Percentiles rank a stretch among this genome's conserved stretches.
phyloP scores from a whole-genome alignment of 2,797 vertebrate genomes.

The Pseudopleuronectes americanus region DNA sequence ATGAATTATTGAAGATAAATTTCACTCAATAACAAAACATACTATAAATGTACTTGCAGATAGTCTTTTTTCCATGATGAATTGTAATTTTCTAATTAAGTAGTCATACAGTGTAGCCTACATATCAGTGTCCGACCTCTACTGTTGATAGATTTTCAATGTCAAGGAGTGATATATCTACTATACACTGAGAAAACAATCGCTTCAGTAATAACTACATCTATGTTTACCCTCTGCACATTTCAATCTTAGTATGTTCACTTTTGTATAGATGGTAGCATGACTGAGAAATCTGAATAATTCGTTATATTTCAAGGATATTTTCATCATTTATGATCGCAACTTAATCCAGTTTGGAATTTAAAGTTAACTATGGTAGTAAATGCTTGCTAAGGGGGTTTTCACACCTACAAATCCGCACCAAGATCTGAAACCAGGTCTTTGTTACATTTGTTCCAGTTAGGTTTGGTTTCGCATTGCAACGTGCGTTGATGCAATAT shows the following conservation, averaged over 20 bases:
- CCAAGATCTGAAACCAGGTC: background rate
- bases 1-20: too few species aligned
- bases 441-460: too few species aligned
- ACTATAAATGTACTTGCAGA: too few species aligned
- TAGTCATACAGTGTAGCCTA: too few species aligned
- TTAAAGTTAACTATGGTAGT: background rate
- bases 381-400: background rate
- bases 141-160: background rate
- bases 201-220: background rate
- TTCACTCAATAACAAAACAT: too few species aligned
- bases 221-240: background rate
- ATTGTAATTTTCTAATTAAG: too few species aligned
- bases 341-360: background rate
- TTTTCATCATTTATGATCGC: background rate
- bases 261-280: background rate
- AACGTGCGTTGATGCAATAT: too few species aligned
- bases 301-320: background rate
- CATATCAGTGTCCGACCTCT: too few species aligned
- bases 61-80: too few species aligned
- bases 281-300: background rate
- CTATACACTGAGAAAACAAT: background rate
- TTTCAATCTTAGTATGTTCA: background rate
- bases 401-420: too few species aligned
- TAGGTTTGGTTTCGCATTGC: too few species aligned
- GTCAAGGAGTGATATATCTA: background rate